Percentiles rank a stretch among this genome's conserved stretches.
phyloP scores from a whole-genome alignment of 2,888 invertebrate genomes.

The Xanthorhoe spadicearia region DNA sequence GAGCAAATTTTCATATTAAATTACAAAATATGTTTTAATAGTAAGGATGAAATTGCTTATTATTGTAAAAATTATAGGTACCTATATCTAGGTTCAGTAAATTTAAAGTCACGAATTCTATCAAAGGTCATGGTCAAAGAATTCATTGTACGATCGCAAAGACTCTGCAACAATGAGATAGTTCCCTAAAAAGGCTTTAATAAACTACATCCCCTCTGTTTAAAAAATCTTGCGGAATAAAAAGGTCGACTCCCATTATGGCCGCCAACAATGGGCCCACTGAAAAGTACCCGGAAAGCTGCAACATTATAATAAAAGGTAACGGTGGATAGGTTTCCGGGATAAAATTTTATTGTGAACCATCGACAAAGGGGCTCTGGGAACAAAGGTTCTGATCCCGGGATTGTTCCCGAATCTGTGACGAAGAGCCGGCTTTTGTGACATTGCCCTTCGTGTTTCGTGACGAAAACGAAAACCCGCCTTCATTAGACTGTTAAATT shows the following conservation, averaged over 20 bases:
- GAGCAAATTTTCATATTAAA: too few relatives aligned
- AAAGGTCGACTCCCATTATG: slow-evolving; percentile 77
- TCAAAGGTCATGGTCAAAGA: not conserved
- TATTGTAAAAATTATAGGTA: too few relatives aligned
- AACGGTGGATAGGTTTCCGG: slow-evolving; percentile 81
- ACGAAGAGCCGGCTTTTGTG: slow-evolving; percentile 51
- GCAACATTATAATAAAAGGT: slow-evolving; percentile 83
- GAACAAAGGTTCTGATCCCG: slow-evolving; percentile 47
- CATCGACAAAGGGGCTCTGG: slow-evolving; percentile 73
- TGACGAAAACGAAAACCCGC: slow-evolving; percentile 23
- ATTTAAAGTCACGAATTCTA: not conserved
- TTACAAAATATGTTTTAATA: too few relatives aligned
- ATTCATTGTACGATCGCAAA: slow-evolving; percentile 1
- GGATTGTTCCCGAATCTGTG: slow-evolving; percentile 53
- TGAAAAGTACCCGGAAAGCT: slow-evolving; percentile 77
- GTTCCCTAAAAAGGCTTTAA: slow-evolving; percentile 29
- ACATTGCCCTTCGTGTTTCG: slow-evolving; percentile 24
- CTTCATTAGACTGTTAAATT: slow-evolving; percentile 10
- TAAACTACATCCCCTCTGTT: slow-evolving; percentile 49
- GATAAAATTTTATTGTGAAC: slow-evolving; percentile 81
- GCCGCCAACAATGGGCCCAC: slow-evolving; percentile 69
- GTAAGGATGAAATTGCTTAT: too few relatives aligned
- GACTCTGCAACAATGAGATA: slow-evolving; percentile 22
- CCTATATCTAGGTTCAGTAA: not conserved
- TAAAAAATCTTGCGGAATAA: slow-evolving; percentile 77